These are phyloP conservation scores for Serilophus lunatus DNA, from an alignment of 2,113 vertebrate genomes.

Conservation along the genomic window DNA sequence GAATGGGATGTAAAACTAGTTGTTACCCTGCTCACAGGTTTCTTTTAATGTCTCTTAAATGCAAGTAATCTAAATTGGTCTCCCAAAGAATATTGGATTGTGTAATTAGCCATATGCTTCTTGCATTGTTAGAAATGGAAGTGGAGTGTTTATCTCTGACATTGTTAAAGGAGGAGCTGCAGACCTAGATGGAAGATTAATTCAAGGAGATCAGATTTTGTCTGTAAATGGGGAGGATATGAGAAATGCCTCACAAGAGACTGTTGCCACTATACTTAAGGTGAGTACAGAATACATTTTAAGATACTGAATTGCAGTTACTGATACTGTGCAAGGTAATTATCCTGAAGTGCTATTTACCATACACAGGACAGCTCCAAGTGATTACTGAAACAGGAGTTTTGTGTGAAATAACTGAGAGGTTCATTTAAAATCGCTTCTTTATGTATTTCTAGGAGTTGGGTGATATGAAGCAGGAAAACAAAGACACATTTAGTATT, in stretches of 20 bases:
- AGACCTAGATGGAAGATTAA: conserved; percentile 92
- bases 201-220: conserved; percentile 95
- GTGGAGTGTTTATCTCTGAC: conserved; percentile 95
- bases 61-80: conserved; percentile 43
- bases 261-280: conserved; percentile 90
- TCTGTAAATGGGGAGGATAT: conserved; percentile 91
- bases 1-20: conserved; percentile 1
- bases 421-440: background rate
- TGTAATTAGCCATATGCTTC: conserved; percentile 61
- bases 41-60: conserved; percentile 46
- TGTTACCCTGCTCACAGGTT: conserved; percentile 44
- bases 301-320: background rate
- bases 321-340: background rate
- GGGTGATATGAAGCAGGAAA: background rate
- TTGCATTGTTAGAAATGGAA: conserved; percentile 76
- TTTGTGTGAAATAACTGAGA: background rate
- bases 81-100: conserved; percentile 48
- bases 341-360: conserved; percentile 16
- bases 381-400: background rate
- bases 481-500: background rate
- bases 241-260: conserved; percentile 88
- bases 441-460: background rate
- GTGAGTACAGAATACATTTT: conserved; percentile 64
- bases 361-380: background rate
- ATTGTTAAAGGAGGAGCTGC: conserved; percentile 94